Conservation (phyloP, 2,113 vertebrate genomes). For the Coracopsis vasa region DNA sequence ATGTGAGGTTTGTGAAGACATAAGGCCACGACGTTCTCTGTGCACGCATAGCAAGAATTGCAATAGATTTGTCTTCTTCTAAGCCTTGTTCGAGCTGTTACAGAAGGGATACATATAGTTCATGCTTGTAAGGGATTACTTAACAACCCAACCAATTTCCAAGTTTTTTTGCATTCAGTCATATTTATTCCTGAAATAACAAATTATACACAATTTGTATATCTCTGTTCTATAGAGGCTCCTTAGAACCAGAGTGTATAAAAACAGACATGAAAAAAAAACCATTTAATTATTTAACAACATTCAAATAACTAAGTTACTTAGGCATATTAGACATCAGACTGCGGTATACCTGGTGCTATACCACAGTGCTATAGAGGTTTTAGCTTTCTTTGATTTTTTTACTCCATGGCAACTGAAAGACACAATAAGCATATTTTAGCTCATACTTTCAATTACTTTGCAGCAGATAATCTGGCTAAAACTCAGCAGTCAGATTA, state of each 20-base stretch:
- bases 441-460: not conserved
- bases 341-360: not conserved
- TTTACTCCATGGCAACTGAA: not conserved
- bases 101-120: not conserved
- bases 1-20: rapidly evolving
- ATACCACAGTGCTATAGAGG: not conserved
- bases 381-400: not conserved
- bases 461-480: not conserved
- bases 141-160: not conserved
- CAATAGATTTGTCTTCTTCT: not conserved
- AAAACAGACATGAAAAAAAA: not conserved
- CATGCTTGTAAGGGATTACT: not conserved
- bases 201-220: not conserved
- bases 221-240: not conserved
- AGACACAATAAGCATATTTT: not conserved
- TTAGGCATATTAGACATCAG: not conserved
- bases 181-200: not conserved
- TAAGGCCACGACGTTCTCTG: not conserved
- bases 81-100: not conserved
- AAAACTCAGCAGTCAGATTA: not conserved
- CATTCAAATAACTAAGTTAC: not conserved
- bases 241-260: not conserved
- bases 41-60: not conserved
- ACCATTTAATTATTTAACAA: not conserved
- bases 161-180: not conserved